phyloP scores from a whole-genome alignment of 2,113 vertebrate species.

The Serinus canaria region DNA sequence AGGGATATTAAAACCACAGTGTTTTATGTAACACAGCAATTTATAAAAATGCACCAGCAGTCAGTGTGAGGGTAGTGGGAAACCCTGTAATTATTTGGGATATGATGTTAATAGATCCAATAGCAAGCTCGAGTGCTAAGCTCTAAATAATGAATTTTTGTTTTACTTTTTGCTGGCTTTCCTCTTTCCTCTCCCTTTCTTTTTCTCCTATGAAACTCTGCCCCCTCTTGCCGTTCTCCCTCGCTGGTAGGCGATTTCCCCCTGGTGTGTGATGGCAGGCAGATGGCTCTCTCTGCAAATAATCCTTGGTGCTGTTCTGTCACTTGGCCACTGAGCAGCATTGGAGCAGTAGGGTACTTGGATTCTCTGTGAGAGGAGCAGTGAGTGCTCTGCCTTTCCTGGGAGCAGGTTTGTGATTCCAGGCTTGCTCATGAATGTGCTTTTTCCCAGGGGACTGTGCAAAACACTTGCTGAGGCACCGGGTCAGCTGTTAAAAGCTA shows the following conservation, averaged over 20 bases:
- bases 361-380: neutral
- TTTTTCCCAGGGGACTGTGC: slow-evolving; percentile 28
- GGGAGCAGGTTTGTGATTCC: slow-evolving; percentile 2
- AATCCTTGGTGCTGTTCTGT: slow-evolving; percentile 29
- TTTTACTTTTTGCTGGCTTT: neutral
- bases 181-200: neutral
- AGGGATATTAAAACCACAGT: slow-evolving; percentile 38
- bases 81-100: slow-evolving; percentile 44
- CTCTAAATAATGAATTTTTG: neutral
- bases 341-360: slow-evolving; percentile 47
- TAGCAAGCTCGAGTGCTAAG: neutral
- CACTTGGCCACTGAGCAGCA: slow-evolving; percentile 26
- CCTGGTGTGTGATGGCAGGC: slow-evolving; percentile 11
- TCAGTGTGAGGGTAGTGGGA: neutral
- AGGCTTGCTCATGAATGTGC: slow-evolving; percentile 29
- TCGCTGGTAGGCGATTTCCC: neutral
- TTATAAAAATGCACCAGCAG: slow-evolving; percentile 23
- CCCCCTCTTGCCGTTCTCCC: neutral
- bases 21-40: slow-evolving; percentile 40
- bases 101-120: slow-evolving; percentile 36
- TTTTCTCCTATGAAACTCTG: neutral
- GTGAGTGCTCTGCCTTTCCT: slow-evolving; percentile 13
- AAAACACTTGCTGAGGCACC: slow-evolving; percentile 26
- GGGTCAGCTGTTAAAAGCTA: slow-evolving; percentile 69
- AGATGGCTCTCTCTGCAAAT: slow-evolving; percentile 32